Percentiles rank a stretch among this genome's conserved stretches.
Evolutionary conservation across 2,113 vertebrate genomes (phyloP).

Genomic region (Corythoichthys haematopterus): DNA sequence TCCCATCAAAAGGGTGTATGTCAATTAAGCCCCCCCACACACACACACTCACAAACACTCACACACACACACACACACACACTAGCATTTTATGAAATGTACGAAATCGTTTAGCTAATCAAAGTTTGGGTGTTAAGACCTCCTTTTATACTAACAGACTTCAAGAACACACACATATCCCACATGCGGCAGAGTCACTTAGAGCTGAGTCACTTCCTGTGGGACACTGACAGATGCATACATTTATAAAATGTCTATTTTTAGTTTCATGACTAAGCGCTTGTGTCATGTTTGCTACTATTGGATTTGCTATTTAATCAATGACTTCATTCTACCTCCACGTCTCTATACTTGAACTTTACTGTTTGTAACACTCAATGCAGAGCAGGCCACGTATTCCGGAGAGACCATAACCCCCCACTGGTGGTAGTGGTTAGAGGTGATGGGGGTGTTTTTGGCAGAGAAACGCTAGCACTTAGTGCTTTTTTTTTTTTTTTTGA

Average conservation of each 20-base stretch:
- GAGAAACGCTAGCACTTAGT: conserved; percentile 46
- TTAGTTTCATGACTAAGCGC: not conserved
- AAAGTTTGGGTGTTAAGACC: no score
- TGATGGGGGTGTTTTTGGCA: conserved; percentile 50
- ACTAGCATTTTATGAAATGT: no score
- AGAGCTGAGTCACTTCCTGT: not conserved
- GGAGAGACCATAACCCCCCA: not conserved
- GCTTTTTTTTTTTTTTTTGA: conserved; percentile 37
- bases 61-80: not conserved
- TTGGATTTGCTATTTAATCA: not conserved
- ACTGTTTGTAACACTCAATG: not conserved
- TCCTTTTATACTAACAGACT: no score
- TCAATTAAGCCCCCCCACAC: not conserved
- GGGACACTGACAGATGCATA: not conserved
- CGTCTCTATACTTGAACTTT: not conserved
- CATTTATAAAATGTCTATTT: not conserved
- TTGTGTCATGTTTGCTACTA: not conserved
- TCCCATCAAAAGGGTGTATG: not conserved
- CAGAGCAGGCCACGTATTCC: not conserved
- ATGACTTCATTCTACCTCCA: not conserved
- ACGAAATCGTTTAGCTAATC: no score
- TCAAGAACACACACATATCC: not conserved
- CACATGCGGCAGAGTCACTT: not conserved
- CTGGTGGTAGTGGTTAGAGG: not conserved
- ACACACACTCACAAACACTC: not conserved